A percentile compares a stretch with the other conserved stretches of the same genome.
These are phyloP conservation scores for Drymonia ruficornis DNA, from an alignment of 2,888 invertebrate genomes.

Conservation along the genomic window DNA sequence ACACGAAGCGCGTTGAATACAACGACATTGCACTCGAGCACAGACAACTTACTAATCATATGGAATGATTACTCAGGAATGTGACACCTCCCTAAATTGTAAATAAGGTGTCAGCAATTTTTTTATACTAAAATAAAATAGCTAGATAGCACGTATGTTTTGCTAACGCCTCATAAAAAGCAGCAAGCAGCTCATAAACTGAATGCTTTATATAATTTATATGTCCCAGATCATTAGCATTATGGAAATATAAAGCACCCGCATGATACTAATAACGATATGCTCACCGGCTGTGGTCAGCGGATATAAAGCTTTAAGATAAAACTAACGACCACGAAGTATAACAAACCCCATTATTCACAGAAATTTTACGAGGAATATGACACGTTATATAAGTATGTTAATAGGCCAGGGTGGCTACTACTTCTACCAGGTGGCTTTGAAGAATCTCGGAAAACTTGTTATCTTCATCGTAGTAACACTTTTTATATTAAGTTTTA, in stretches of 20 bases:
- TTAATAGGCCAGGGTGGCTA: background rate
- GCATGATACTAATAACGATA: background rate
- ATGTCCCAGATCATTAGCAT: background rate
- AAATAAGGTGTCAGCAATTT: background rate
- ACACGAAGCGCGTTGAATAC: background rate
- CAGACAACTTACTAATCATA: too few relatives aligned
- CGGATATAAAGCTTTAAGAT: background rate
- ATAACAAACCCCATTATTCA: background rate
- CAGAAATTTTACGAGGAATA: background rate
- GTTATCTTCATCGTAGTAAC: background rate
- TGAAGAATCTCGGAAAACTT: background rate
- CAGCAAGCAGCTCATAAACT: too few relatives aligned
- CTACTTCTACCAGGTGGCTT: background rate
- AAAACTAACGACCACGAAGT: background rate
- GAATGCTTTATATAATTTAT: background rate
- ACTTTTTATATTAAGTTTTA: background rate
- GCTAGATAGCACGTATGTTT: too few relatives aligned
- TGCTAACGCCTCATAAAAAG: background rate
- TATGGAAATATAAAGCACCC: background rate
- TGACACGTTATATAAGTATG: background rate
- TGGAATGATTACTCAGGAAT: too few relatives aligned
- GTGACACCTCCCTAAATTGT: too few relatives aligned
- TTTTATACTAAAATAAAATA: background rate
- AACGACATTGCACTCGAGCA: background rate
- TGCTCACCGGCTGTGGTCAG: background rate